Evolutionary conservation across 2,888 invertebrate genomes (phyloP), one percentile per base, ranked within the genome.

Genomic region (Kuschelorhynchus macadamiae): DNA sequence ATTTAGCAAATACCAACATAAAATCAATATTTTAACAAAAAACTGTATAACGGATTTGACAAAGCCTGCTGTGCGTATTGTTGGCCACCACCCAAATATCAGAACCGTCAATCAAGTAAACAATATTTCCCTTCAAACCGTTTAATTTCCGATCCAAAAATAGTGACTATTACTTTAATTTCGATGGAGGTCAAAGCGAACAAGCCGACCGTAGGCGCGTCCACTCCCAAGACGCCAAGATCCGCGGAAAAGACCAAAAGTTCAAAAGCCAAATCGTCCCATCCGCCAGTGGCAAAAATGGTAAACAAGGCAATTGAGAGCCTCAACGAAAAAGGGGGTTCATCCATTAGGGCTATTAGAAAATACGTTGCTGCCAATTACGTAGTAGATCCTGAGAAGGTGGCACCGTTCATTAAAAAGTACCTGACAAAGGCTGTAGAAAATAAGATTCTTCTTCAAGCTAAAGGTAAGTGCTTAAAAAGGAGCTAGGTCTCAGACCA

Each of bases 351-450:
- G 77, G 87, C 88, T 1, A 89, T 90, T 78, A 90, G 89, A 78
- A 90, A 90, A 76, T 90, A 88, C 79, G 86, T 91, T 50, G 81
- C 85, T 8, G 82, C 85, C 18, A 87, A 85, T 62, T 89, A 89
- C 85, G 87, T 87, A 66, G 83, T 88, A 4, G 89, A 89, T 76
- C 84, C 85, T 0, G 87, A 87, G 65, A 89, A 88, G 74, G 77
- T 87, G 46, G 84, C 87, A 0, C 85, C 85, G 1, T 88, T 86
- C 80, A 89, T 91, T 74, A 88, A 86, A 71, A 88, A 87, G 67
- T 88, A 86, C 72, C 74, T 90, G 68, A 89, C 88, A 78, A 78
- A 81, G 11, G 87, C 87, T 12, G 87, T 90, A n/a, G 83, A 81
- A 0, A 83, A 84, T 41, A 87, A 87, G 4, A 79, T 80, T n/a